phyloP scores from a whole-genome alignment of 2,888 invertebrate genomes.

The Himalopsyche japonica region DNA sequence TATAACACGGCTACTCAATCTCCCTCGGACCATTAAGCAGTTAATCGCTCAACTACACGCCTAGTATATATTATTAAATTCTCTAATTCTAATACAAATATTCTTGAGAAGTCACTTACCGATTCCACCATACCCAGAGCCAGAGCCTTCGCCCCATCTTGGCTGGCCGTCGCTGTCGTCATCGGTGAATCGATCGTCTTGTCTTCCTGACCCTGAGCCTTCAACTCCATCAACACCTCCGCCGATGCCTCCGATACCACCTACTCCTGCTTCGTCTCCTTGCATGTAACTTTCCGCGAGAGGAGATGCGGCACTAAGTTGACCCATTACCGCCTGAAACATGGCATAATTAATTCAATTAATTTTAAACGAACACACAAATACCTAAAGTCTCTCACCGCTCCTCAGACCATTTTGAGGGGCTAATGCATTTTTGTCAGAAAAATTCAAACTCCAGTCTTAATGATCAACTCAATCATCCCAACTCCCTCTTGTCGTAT shows the following conservation, averaged over 20 bases:
- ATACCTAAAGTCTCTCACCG: too few relatives aligned
- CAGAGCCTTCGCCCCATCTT: constrained; percentile 49
- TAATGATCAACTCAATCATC: too few relatives aligned
- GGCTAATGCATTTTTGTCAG: too few relatives aligned
- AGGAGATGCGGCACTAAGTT: constrained; percentile 48
- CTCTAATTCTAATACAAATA: too few relatives aligned
- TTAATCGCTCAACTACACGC: too few relatives aligned
- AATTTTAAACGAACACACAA: too few relatives aligned
- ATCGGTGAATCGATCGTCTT: constrained; percentile 56
- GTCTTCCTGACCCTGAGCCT: constrained; percentile 64
- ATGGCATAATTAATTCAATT: background rate
- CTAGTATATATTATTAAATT: too few relatives aligned
- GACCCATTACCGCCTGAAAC: constrained; percentile 51
- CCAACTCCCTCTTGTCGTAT: too few relatives aligned
- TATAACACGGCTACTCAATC: too few relatives aligned
- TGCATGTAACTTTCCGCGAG: constrained; percentile 60
- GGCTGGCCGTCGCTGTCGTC: constrained; percentile 57
- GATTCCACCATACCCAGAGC: constrained; percentile 48
- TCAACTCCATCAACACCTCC: constrained; percentile 31
- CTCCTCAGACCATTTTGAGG: too few relatives aligned
- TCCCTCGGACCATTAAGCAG: too few relatives aligned
- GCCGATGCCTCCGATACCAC: background rate
- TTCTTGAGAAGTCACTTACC: background rate
- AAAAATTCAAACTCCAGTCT: too few relatives aligned
- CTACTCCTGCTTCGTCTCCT: constrained; percentile 62